Conservation (phyloP, 2,888 invertebrate species). For the Unio delphinus region DNA sequence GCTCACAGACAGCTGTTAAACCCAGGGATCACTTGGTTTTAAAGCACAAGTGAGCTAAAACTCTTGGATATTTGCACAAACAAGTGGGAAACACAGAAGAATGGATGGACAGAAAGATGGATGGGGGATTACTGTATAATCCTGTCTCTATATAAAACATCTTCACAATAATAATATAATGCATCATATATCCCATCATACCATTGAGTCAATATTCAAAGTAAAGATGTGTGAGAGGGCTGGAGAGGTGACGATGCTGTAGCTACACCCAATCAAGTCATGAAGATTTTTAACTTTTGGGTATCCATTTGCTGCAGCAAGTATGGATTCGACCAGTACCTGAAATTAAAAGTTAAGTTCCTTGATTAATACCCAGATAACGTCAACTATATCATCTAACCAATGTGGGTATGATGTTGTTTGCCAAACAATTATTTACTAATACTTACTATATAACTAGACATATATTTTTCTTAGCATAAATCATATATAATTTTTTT, state of each 20-base stretch:
- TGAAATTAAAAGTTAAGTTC: conserved; percentile 9
- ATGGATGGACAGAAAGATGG: background rate
- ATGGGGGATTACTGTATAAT: too few relatives aligned
- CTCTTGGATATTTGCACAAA: too few relatives aligned
- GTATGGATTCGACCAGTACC: conserved; percentile 31
- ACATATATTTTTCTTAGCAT: too few relatives aligned
- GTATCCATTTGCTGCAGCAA: background rate
- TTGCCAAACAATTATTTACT: too few relatives aligned
- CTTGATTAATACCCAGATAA: background rate
- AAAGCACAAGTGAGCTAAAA: too few relatives aligned
- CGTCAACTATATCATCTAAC: background rate
- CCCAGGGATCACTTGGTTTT: too few relatives aligned
- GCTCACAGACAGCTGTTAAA: too few relatives aligned
- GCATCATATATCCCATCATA: conserved; percentile 7
- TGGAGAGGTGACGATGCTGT: conserved; percentile 32
- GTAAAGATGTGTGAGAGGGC: conserved; percentile 37
- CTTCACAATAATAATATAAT: background rate
- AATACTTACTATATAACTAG: too few relatives aligned
- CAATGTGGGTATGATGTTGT: too few relatives aligned
- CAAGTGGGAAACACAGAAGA: background rate
- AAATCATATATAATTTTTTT: too few relatives aligned
- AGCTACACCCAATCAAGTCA: conserved; percentile 36
- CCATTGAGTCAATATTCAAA: conserved; percentile 39
- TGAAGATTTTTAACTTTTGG: background rate
- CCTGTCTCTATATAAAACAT: too few relatives aligned